Base-by-base conservation (phyloP, 2,888 invertebrate genomes). In the Serripes groenlandicus region DNA sequence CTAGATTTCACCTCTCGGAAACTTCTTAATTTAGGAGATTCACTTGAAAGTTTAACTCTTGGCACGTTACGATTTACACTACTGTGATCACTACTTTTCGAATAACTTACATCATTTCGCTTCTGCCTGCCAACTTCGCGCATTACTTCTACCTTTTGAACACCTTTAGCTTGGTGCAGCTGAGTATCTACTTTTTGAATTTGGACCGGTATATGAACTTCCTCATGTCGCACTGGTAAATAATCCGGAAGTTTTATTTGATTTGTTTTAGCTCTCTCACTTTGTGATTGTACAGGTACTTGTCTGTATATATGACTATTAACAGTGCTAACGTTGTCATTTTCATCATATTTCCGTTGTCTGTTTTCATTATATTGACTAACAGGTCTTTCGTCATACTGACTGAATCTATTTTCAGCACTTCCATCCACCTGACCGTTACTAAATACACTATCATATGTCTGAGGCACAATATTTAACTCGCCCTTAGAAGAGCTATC, bases 1-100 rank as follows among this genome's bases (percentile, higher is more conserved):
- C 79, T 89, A 15, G 89, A 54, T 74, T 84, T 78, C 11, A 89
- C 86, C 76, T 89, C 89, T 30, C 69, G 76, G 62, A 89, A 89
- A 75, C 83, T 89, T 35, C 86, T 56, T 28, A 86, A 60, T 49
- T 81, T 82, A 49, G 86, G 86, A 2, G 86, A 86, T 42, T 86
- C 86, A 81, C 77, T 86, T 28, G 77, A 66, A 58, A 81, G 21
- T 78, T 80, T 82, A 3, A 75, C 68, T 23, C 78, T 42, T 18
- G 64, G 23, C 4, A n/a, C 1, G 15, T 23, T 66, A 5, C 28
- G 66, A 42, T 21, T 62, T 15, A n/a, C 15, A n/a, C 5, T 15
- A 34, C 4, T 34, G n/a, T 62, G 32, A 9, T 62, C 42, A 18
- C 26, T 42, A 56, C 23, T 56, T n/a, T 56, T 56, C 21, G 23